Evolutionary conservation across 2,113 vertebrate species (phyloP), one percentile per base, ranked within the genome.

Genomic region (Thalassoma bifasciatum): DNA sequence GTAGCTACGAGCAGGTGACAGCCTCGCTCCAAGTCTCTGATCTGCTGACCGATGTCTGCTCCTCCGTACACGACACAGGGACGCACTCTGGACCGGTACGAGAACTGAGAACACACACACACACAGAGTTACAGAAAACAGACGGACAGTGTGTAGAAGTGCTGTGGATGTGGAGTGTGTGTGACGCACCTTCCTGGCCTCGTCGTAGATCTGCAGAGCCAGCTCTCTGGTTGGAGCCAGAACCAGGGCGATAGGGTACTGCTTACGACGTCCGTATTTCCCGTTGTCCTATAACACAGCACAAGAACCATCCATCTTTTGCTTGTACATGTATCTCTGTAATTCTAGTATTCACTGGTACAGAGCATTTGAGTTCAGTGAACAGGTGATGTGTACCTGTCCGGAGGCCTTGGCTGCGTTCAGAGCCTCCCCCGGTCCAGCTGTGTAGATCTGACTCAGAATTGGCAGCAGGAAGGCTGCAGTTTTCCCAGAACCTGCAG

Each of bases 61-160:
- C 98, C 98, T 1, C 98, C 98, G 0, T 99, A 99, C 1, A 99
- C 98, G 21, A 99, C 98, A 0, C 97, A 99, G 6, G 98, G 98
- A 36, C 98, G 97, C 90, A 99, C 97, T 77, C 93, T 94, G 30
- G 98, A 99, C 84, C 98, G 95, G 85, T 99, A 99, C 2, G 98
- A 95, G 72, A 99, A 97, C 98, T 99, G 17, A 37, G 0, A 17
- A 58, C 14, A 58, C 13, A 42, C 13, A 12, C 3, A 40, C 10
- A 42, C 12, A 14, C 26, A 34, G 6, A 30, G 30, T 30, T 30
- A 30, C 30, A 30, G 30, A 30, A 3, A 30, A 6, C 30, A 4
- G 30, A 6, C 3, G 6, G 3, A 30, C 30, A 30, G 30, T 30
- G 30, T 30, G 30, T 30, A 30, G 30, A 4, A 30, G 30, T 30